Base-by-base conservation (phyloP, 2,888 invertebrate species). In the Conops quadrifasciatus region DNA sequence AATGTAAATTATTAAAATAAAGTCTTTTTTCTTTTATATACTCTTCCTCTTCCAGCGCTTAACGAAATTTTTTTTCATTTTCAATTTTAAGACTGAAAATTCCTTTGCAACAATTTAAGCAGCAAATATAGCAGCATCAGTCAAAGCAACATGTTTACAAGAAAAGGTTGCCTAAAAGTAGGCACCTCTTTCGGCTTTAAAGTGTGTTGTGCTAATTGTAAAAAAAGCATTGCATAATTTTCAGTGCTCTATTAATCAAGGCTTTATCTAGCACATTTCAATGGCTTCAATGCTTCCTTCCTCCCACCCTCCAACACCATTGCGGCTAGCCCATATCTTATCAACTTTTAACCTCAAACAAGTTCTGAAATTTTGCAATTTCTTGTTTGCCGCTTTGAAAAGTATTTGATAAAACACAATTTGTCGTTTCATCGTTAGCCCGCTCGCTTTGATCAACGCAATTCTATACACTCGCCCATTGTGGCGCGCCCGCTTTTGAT, bases 171-270 rank as follows among this genome's bases (percentile, higher is more conserved):
- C 49, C 65, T 65, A 28, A 65, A 51, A 47, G 51, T 65, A 65
- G 24, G 51, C 65, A 51, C 2, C 1, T 9, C 0, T 30, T 49
- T 51, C 16, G 7, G 49, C 16, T 24, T n/a, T 1, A 1, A 4
- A 16, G 2, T 49, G n/a, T 15, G 15, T n/a, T 28, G 28, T 9
- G 2, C 21, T 16, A 7, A 45, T 2, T 16, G 0, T 28, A 16
- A n/a, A 51, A 49, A 65, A 19, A 51, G 1, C 30, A 13, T 65
- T 65, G 65, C 65, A 49, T 65, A 65, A 47, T 19, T 65, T 65
- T 65, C 3, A 11, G 5, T 51, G 65, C 49, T 28, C 28, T 28
- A 28, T 1, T 63, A 11, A 30, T 26, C 11, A 5, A 30, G 13
- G 4, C n/a, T n/a, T n/a, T n/a, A n/a, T n/a, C n/a, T n/a, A n/a